phyloP scores from a whole-genome alignment of 2,113 vertebrate genomes.

The Mastomys coucha region DNA sequence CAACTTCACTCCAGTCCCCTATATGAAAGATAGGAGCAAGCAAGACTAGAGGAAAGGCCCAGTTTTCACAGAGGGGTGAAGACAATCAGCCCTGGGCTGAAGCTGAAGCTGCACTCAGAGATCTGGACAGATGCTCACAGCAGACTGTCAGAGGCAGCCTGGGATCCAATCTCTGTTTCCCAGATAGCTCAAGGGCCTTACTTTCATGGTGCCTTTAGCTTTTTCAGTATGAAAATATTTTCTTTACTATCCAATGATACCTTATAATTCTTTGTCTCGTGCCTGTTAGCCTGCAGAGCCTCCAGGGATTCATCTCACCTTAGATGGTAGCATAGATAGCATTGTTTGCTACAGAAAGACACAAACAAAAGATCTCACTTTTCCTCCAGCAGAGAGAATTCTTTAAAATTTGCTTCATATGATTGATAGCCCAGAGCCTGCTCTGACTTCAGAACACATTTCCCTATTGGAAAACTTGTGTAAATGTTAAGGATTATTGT shows the following conservation, averaged over 20 bases:
- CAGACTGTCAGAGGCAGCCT: neutral
- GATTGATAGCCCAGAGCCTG: neutral
- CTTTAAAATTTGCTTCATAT: neutral
- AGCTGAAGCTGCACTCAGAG: neutral
- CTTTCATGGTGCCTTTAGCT: neutral
- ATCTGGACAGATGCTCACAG: fast-evolving
- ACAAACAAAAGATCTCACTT: neutral
- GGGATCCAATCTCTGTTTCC: neutral
- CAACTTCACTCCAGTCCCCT: neutral
- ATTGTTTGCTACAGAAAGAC: neutral
- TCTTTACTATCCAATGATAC: neutral
- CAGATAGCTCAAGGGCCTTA: neutral
- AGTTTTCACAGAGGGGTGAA: neutral
- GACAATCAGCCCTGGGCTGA: neutral
- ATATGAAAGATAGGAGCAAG: neutral
- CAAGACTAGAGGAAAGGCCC: neutral
- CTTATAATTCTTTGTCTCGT: neutral
- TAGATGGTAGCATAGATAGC: neutral
- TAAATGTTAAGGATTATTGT: constrained; percentile 10
- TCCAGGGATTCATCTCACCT: neutral
- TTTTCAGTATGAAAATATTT: constrained; percentile 14
- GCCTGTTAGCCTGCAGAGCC: neutral
- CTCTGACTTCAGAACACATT: neutral
- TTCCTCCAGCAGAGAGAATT: neutral
- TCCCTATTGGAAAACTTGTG: constrained; percentile 1